Evolutionary conservation across 2,888 invertebrate species (phyloP).

Genomic region (Drosophila lacicola): DNA sequence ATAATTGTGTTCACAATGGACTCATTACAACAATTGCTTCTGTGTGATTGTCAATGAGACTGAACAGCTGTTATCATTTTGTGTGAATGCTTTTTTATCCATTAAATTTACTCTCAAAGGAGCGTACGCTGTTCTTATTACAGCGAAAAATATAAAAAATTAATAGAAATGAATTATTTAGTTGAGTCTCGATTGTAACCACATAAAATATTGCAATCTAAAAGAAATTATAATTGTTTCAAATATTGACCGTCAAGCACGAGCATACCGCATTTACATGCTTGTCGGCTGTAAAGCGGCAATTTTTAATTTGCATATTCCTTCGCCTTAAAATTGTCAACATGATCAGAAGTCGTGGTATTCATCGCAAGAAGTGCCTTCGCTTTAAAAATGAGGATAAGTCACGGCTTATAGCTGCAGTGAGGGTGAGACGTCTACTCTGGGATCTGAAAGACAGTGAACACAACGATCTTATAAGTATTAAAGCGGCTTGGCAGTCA

Average conservation of each 20-base stretch:
- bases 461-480: conserved; percentile 37
- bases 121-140: conserved; percentile 37
- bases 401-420: conserved; percentile 38
- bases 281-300: background rate
- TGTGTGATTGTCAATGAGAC: conserved; percentile 15
- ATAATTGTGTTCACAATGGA: background rate
- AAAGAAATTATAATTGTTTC: background rate
- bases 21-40: too few relatives aligned
- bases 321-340: background rate
- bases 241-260: background rate
- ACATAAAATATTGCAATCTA: background rate
- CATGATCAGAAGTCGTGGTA: conserved; percentile 1
- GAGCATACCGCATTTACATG: background rate
- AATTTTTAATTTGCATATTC: background rate
- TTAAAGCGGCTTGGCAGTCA: conserved; percentile 41
- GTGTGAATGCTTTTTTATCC: conserved; percentile 41
- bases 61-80: conserved; percentile 33
- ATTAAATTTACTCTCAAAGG: conserved; percentile 11
- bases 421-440: conserved; percentile 31
- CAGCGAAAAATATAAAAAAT: background rate
- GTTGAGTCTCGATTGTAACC: background rate
- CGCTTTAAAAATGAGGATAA: conserved; percentile 43
- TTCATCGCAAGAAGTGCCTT: conserved; percentile 19
- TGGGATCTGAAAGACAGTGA: conserved; percentile 40
- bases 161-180: background rate